These are phyloP conservation scores for Xenus cinereus DNA, from an alignment of 2,113 vertebrate species.

Conservation along the genomic window DNA sequence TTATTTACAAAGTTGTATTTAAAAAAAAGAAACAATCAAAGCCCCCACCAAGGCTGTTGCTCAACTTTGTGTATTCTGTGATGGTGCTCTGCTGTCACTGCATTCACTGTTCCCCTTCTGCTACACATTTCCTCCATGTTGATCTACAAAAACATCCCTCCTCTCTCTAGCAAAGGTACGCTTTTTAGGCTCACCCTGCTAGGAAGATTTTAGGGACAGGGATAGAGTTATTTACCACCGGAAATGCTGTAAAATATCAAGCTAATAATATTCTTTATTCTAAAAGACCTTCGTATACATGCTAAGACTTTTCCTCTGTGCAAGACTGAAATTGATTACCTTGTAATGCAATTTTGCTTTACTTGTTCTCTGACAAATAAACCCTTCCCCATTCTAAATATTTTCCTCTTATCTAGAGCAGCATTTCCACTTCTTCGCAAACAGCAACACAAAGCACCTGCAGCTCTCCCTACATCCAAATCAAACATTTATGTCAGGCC, in stretches of 20 bases:
- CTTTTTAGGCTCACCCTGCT: neutral
- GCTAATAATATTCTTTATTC: neutral
- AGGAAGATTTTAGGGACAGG: neutral
- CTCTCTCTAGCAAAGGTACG: neutral
- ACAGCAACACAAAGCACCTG: neutral
- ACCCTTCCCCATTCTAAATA: neutral
- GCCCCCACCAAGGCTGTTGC: neutral
- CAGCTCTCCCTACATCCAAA: neutral
- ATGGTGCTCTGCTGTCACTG: neutral
- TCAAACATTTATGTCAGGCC: neutral
- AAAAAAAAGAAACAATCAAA: neutral
- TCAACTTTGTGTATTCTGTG: constrained; percentile 45
- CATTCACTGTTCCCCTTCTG: constrained; percentile 31
- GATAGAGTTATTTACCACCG: neutral
- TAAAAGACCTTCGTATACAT: neutral
- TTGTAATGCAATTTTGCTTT: neutral
- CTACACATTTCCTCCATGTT: constrained; percentile 54
- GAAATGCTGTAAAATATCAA: neutral
- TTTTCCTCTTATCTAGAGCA: neutral
- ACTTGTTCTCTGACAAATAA: neutral
- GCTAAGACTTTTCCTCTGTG: neutral
- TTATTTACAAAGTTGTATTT: neutral
- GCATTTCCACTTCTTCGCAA: neutral
- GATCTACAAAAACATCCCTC: neutral
- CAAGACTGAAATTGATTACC: neutral